Conservation (phyloP, 1,140 invertebrate genomes). For the Temnothorax curvispinosus region DNA sequence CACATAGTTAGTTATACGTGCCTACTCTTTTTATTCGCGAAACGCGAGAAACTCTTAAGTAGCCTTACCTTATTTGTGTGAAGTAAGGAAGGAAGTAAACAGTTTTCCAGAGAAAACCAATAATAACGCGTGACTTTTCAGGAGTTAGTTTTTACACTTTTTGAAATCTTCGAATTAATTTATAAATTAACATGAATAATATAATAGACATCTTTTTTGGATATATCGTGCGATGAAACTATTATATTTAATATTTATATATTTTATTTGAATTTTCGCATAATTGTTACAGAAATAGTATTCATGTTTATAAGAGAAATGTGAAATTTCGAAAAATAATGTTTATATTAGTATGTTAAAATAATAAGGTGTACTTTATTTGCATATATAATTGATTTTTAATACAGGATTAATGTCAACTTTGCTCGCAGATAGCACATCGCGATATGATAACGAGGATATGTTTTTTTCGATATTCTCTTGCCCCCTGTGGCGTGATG, state of each 20-base stretch:
- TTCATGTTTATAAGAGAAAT: neutral
- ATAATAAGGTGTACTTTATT: neutral
- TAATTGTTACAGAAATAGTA: neutral
- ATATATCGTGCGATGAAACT: neutral
- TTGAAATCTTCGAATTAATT: neutral
- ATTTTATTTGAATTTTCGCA: neutral
- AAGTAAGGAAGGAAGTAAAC: neutral
- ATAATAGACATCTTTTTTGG: neutral
- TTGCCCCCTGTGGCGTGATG: constrained; percentile 19
- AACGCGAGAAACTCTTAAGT: neutral
- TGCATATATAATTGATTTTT: neutral
- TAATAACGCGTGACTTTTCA: neutral
- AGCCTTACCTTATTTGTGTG: neutral
- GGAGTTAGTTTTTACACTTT: neutral
- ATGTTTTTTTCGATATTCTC: neutral
- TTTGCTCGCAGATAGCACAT: neutral
- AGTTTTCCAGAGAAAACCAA: neutral
- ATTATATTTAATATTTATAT: no score
- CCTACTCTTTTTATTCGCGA: constrained; percentile 18
- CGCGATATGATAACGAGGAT: constrained; percentile 31
- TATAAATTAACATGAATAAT: neutral
- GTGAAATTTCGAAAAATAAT: neutral
- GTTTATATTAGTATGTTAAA: no score
- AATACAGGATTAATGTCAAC: neutral
- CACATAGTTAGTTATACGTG: neutral